Base-by-base conservation (phyloP, 2,113 vertebrate species). In the Indri indri region DNA sequence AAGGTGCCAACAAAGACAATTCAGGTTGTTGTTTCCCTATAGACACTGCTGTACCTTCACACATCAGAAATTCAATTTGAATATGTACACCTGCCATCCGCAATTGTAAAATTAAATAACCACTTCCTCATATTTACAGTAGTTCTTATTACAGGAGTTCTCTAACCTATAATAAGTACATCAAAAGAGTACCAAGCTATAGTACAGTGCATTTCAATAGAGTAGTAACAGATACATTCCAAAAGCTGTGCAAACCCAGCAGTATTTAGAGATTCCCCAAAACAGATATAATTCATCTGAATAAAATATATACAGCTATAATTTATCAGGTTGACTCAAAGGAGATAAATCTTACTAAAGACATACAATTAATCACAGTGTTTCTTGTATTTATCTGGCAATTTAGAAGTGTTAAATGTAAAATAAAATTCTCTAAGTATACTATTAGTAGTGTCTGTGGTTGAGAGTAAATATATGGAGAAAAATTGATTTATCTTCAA, bases 381-480 rank as follows among this genome's bases (percentile, higher is more conserved):
- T 11, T 95, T 95, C 37, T 92, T 57, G 0, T 96, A 86, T 97
- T 98, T 98, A 97, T 92, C 95, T 98, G 87, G 52, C 94, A 96
- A 86, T 97, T 97, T 96, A 97, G 87, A 96, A 98, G 97, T 90
- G 86, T 97, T 93, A 96, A 98, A 96, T 97, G 74, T 90, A 95
- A 98, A 90, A 61, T 94, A 94, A 95, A 98, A 95, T 95, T 83
- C 85, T 88, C 45, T 32, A 90, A 97, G 37, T n/a, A 82, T 85
- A 22, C 23, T 93, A 42, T 93, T 96, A 98, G 97, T 93, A 95
- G 91, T 52, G 73, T 96, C 90, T 98, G 77, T 90, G 61, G 8
- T 70, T 97, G 20, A 84, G n/a, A 92, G 2, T 50, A 95, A 83
- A 92, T 94, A 86, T 63, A 85, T 70, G 89, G 37, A 45, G 92